phyloP scores from a whole-genome alignment of 2,888 invertebrate genomes.

The Eueremaeus valkanovi region DNA sequence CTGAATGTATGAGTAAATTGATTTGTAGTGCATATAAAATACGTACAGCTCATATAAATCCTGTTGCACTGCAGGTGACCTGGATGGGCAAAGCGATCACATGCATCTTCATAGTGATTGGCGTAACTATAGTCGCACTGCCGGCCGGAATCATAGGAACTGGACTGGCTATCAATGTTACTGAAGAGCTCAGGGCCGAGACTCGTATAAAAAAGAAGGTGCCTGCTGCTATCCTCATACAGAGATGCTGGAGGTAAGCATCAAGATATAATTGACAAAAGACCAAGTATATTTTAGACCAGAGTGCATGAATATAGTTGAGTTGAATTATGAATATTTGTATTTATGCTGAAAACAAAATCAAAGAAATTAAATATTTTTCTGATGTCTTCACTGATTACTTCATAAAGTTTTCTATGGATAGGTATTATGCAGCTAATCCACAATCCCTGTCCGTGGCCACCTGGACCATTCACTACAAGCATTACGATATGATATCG shows the following conservation, averaged over 20 bases:
- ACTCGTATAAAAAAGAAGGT: conserved; percentile 27
- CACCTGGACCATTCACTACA: neutral
- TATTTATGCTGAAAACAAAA: neutral
- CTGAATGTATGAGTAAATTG: too few species aligned
- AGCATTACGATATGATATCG: neutral
- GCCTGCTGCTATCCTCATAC: conserved; percentile 34
- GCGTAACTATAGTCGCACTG: conserved; percentile 38
- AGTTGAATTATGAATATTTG: neutral
- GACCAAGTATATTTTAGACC: too few species aligned
- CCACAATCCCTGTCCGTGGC: neutral
- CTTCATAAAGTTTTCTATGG: too few species aligned
- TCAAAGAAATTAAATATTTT: too few species aligned
- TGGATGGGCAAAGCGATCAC: conserved; percentile 38
- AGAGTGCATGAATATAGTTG: neutral
- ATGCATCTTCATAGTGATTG: conserved; percentile 30
- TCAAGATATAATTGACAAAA: neutral
- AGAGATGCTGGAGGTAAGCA: conserved; percentile 32
- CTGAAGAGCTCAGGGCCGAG: conserved; percentile 28
- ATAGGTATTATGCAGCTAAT: neutral
- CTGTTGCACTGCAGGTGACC: conserved; percentile 21
- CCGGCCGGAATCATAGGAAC: conserved; percentile 40
- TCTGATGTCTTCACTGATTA: neutral
- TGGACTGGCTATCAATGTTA: conserved; percentile 39
- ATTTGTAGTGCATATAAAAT: neutral
- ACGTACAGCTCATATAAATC: neutral